Base-by-base conservation (phyloP, 2,888 invertebrate genomes). In the Galeopsomyia nigrocyanea region DNA sequence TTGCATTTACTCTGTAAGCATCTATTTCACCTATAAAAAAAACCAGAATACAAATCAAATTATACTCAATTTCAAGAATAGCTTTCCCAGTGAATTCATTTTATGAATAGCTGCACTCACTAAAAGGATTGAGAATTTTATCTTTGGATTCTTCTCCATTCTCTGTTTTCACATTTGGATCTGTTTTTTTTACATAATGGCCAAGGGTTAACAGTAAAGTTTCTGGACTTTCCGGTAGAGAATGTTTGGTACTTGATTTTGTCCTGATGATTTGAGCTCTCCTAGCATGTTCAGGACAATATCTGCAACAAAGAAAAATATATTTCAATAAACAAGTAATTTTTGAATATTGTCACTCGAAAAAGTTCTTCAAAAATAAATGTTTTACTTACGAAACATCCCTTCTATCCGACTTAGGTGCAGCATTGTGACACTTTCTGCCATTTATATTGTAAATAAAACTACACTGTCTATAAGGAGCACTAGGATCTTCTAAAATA, bases 381-480 rank as follows among this genome's bases (percentile, higher is more conserved):
- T 49, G 16, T n/a, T 53, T 63, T 66, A 82, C 87, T 82, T 87
- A 91, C 88, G 91, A 91, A 62, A 87, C 87, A 78, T 94, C 93
- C 81, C 92, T 92, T 81, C 91, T 92, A 71, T 94, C 94, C 55
- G 89, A 87, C 82, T 91, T 92, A 0, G 93, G 92, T 2, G 95
- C 94, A 0, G 96, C 93, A 81, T 92, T 90, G n/a, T 89, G 87
- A 83, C 97, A 97, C 75, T 93, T 89, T 77, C 93, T 92, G 0
- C 92, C 92, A 75, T 91, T 93, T 65, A 89, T 90, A 39, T 90
- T 79, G 84, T 90, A 90, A 76, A 92, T 88, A 84, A 90, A 93
- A 0, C 90, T 88, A 83, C 98, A 98, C 78, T 93, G 94, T 75
- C 91, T 92, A 84, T 91, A 98, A 0, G 96, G 96, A 0, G 97